These are phyloP conservation scores for Agriopis marginaria DNA, from an alignment of 2,888 invertebrate species.

Conservation along the genomic window DNA sequence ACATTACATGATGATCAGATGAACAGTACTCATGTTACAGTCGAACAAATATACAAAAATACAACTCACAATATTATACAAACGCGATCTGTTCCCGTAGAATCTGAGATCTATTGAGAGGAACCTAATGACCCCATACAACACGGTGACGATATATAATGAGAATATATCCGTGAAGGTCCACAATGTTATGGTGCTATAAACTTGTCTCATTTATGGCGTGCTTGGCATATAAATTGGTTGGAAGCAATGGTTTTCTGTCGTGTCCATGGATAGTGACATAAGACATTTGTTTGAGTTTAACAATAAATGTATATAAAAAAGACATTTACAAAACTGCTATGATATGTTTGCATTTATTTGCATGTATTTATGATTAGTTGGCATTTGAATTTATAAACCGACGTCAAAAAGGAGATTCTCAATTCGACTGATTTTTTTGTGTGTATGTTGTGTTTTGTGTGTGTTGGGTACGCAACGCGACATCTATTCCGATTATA, in stretches of 20 bases:
- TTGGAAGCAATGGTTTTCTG: conserved; percentile 5
- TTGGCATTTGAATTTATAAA: too few species aligned
- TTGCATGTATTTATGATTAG: too few species aligned
- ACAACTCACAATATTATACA: too few species aligned
- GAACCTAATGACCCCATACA: conserved; percentile 2
- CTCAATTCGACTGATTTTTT: too few species aligned
- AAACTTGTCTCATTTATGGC: conserved; percentile 18
- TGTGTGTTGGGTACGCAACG: too few species aligned
- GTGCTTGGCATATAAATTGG: conserved; percentile 19
- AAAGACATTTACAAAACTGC: not conserved
- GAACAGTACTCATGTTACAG: too few species aligned
- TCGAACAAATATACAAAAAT: too few species aligned
- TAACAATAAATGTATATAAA: not conserved
- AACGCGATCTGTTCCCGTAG: not conserved
- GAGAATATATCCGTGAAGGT: conserved; percentile 10
- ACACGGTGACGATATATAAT: conserved; percentile 1
- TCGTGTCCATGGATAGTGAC: not conserved
- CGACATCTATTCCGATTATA: too few species aligned
- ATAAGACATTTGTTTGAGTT: not conserved
- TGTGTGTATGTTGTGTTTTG: too few species aligned
- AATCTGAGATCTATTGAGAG: not conserved
- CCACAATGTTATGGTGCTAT: conserved; percentile 21
- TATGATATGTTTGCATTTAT: not conserved
- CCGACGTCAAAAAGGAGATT: too few species aligned
- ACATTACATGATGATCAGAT: too few species aligned